Base-by-base conservation (phyloP, 2,888 invertebrate genomes). In the Dioctria rufipes region DNA sequence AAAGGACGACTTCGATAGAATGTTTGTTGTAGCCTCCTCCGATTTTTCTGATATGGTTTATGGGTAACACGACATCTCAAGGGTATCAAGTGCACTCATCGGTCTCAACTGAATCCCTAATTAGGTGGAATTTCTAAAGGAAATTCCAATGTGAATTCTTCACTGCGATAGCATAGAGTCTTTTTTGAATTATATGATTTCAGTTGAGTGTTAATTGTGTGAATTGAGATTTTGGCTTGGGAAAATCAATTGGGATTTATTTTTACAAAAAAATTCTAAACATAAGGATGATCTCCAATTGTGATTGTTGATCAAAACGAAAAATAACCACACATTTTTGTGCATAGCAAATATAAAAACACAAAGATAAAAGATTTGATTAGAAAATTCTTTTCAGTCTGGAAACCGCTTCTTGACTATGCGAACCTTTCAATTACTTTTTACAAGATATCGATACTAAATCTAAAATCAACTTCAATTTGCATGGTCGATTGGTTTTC, bases 31-130 rank as follows among this genome's bases (percentile, higher is more conserved):
- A 78, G 77, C 69, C 71, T 82, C 78, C 80, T 71, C 80, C 66
- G 78, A 78, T 78, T 78, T 78, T 66, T 67, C 82, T 79, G 82
- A 82, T 82, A 82, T 80, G 77, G 82, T 82, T 82, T 82, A 82
- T 82, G 82, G 82, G 81, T 82, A 81, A 82, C 82, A 81, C 82
- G 82, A 82, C 82, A 82, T 81, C 78, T 82, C 81, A 82, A 82
- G 82, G 82, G 81, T 81, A 82, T 82, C 82, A 82, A 80, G 82
- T 82, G 82, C 78, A 82, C 77, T 78, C 82, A 82, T 81, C 82
- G 81, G 78, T 73, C 63, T 66, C 73, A 73, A 82, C 79, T 79
- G 82, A 82, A 81, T 82, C 82, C 81, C 81, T 82, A 82, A 82
- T 82, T 82, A 82, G 82, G 79, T 67, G 82, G 82, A 82, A 82